Conservation (phyloP, 2,888 invertebrate genomes). For the Euplexia lucipara region DNA sequence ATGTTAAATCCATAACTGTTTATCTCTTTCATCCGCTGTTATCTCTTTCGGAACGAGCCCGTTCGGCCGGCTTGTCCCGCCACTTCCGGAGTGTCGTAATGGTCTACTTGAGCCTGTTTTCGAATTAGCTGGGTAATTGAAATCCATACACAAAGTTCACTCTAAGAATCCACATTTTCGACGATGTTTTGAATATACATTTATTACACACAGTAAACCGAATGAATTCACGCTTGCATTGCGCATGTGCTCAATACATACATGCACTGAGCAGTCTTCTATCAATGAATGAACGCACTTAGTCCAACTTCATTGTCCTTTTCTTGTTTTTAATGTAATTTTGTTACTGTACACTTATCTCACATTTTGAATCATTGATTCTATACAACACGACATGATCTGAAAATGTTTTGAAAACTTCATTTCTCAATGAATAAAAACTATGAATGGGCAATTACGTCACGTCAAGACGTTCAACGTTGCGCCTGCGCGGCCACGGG, state of each 20-base stretch:
- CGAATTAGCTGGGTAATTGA: constrained; percentile 72
- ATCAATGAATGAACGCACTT: constrained; percentile 88
- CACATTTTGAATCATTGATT: constrained; percentile 54
- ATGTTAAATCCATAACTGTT: constrained; percentile 96
- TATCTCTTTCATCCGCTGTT: constrained; percentile 91
- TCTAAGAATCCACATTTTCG: constrained; percentile 74
- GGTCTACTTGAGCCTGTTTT: constrained; percentile 87
- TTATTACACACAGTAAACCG: constrained; percentile 66
- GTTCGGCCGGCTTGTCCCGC: constrained; percentile 89
- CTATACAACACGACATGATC: constrained; percentile 73
- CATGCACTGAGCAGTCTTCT: constrained; percentile 77
- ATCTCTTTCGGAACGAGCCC: constrained; percentile 91
- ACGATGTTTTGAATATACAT: constrained; percentile 68
- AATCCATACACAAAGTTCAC: constrained; percentile 74
- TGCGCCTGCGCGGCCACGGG: constrained; percentile 86
- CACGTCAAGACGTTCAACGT: constrained; percentile 82
- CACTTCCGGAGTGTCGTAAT: constrained; percentile 91
- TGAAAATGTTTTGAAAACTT: constrained; percentile 81
- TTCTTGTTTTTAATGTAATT: constrained; percentile 49
- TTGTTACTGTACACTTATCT: constrained; percentile 58
- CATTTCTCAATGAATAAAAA: constrained; percentile 88
- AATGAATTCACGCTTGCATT: constrained; percentile 78
- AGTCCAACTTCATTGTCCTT: constrained; percentile 68
- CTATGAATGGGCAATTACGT: constrained; percentile 91
- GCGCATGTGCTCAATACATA: constrained; percentile 85